Percentiles rank a stretch among this genome's conserved stretches.
These are phyloP conservation scores for Etheostoma nigrum DNA, from an alignment of 2,797 vertebrate genomes.

Conservation along the genomic window DNA sequence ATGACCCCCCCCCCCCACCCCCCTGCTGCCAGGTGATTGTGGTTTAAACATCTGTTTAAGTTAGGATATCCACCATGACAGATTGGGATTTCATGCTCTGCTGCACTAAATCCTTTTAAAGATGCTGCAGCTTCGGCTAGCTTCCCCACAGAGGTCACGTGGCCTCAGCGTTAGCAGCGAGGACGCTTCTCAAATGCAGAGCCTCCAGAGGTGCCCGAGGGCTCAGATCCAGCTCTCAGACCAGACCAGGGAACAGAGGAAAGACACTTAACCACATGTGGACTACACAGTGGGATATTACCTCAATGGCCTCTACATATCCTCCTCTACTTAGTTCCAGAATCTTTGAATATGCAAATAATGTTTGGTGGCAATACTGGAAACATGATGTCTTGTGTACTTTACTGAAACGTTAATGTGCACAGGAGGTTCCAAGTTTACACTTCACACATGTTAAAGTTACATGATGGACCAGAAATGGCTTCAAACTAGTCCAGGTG, in stretches of 20 bases:
- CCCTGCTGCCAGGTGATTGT: constrained; percentile 53
- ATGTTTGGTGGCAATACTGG: background rate
- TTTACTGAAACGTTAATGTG: background rate
- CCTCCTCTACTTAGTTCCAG: no score
- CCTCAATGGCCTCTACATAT: no score
- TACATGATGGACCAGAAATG: background rate
- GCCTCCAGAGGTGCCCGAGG: constrained; percentile 52
- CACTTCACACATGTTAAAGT: background rate
- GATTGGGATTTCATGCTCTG: constrained; percentile 73
- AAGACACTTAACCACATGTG: constrained; percentile 61
- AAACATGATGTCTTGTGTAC: background rate
- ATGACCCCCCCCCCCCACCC: background rate
- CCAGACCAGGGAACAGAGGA: constrained; percentile 33
- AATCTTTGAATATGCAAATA: background rate
- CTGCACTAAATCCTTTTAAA: constrained; percentile 75
- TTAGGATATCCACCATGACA: constrained; percentile 60
- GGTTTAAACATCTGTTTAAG: constrained; percentile 70
- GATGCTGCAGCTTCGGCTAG: constrained; percentile 61
- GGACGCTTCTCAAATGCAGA: constrained; percentile 46
- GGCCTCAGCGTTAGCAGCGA: constrained; percentile 32
- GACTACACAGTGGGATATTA: constrained; percentile 5
- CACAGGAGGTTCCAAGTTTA: background rate
- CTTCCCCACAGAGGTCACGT: constrained; percentile 48
- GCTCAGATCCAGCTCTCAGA: constrained; percentile 51
- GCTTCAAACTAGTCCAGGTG: background rate